Evolutionary conservation across 2,113 vertebrate genomes (phyloP).

Genomic region (Rattus norvegicus): GRCr8 NC_086021.1:133776501-133777000

Average conservation of each 20-base stretch:
- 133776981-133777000: background rate
- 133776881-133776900: background rate
- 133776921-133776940: background rate
- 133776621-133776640: slow-evolving; percentile 46
- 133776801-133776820: slow-evolving; percentile 39
- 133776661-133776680: slow-evolving; percentile 22
- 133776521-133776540: background rate
- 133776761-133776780: slow-evolving; percentile 47
- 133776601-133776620: slow-evolving; percentile 36
- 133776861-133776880: background rate
- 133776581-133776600: slow-evolving; percentile 42
- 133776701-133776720: slow-evolving; percentile 60
- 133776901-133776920: slow-evolving; percentile 9
- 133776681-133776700: slow-evolving; percentile 58
- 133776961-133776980: slow-evolving; percentile 47
- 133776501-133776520: background rate
- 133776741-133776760: slow-evolving; percentile 44
- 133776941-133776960: slow-evolving; percentile 25
- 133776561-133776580: background rate
- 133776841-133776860: background rate
- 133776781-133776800: slow-evolving; percentile 54
- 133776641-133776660: slow-evolving; percentile 42
- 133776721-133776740: slow-evolving; percentile 18
- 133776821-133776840: slow-evolving; percentile 39
- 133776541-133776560: background rate